Evolutionary conservation across 2,113 vertebrate genomes (phyloP), one percentile per base, ranked within the genome.

Genomic region (Agapornis roseicollis): DNA sequence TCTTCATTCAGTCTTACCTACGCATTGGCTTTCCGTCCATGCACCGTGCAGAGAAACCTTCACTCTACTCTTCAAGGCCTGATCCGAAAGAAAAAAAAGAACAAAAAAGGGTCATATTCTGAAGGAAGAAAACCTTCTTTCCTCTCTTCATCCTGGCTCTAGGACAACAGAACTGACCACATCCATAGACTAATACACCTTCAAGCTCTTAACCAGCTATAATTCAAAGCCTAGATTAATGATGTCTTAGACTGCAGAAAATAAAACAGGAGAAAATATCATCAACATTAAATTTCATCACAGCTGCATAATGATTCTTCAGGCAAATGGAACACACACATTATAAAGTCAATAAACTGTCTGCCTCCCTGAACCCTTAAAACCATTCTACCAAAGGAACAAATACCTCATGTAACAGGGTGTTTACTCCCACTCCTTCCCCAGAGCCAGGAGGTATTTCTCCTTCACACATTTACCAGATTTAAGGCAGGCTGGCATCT

Each of bases 21-120:
- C 99, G 99, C 99, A 99, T 99, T 99, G 98, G 99, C 97, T 99
- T 99, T 98, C 98, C 98, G 98, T 99, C 99, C 99, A 99, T 99
- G 98, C 99, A 99, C 98, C 95, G 98, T 97, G 98, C 98, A 98
- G 98, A 97, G 97, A 98, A 98, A 93, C 96, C 97, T 98, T 96
- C 97, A 97, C 89, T 79, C 94, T 97, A 97, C 78, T 39, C 87
- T 97, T 97, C 95, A 97, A 93, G 76, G 82, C 87, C 97, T 95
- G 85, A 95, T 87, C 77, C 86, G 82, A 81, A 94, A 72, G 0
- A 5, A 25, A 20, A 27, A 27, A 24, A 82, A 19, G 88, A 64
- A 92, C 20, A 37, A 46, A 50, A 61, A 42, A 35, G 5, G 13
- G n/a, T 90, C 58, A 95, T 31, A 53, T 80, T 79, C 27, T 52